Evolutionary conservation across 2,888 invertebrate genomes (phyloP), one percentile per base, ranked within the genome.

Genomic region (Callyntrura sp.): DNA sequence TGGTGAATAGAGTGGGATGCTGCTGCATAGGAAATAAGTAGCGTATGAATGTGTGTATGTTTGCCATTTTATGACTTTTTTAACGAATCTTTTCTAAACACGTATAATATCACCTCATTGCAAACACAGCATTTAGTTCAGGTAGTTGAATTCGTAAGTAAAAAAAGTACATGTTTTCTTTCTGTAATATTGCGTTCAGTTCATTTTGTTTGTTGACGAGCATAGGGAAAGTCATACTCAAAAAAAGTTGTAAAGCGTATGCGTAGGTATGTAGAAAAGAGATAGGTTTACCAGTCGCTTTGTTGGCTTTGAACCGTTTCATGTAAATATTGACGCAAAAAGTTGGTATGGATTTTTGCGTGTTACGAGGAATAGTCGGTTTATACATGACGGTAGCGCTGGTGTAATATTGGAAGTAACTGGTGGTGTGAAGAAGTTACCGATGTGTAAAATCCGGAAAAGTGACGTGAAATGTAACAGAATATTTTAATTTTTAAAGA

Each of bases 1-100:
- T 65, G 28, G 35, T 5, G 43, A 43, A 70, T 43, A 65, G 65
- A 65, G 28, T 65, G 65, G 23, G 65, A 65, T 28, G 23, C 60
- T 55, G 65, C 6, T 70, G 43, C 35, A 70, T 70, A 17, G 70
- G n/a, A 70, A 70, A 70, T 70, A 70, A 45, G 70, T 12, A 70
- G 0, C 35, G 70, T 60, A 35, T 17, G 60, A 60, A 14, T 14
- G 35, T 35, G 51, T 51, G 12, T 51, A 2, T 65, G 65, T n/a
- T n/a, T 6, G 28, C 70, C 8, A 43, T 70, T 70, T n/a, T 70
- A 70, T 43, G 43, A 70, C n/a, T 70, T 70, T 70, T 70, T 70
- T 43, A 70, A 45, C 14, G 70, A 70, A 35, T 68, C 17, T 70
- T 45, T 35, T 45, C 17, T 43, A 43, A 6, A 70, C 25, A 4